A percentile compares a stretch with the other conserved stretches of the same genome.
Evolutionary conservation across 37 sponge, comb jelly and placozoan species (phyloP).

Genomic region (Bolinopsis microptera): DNA sequence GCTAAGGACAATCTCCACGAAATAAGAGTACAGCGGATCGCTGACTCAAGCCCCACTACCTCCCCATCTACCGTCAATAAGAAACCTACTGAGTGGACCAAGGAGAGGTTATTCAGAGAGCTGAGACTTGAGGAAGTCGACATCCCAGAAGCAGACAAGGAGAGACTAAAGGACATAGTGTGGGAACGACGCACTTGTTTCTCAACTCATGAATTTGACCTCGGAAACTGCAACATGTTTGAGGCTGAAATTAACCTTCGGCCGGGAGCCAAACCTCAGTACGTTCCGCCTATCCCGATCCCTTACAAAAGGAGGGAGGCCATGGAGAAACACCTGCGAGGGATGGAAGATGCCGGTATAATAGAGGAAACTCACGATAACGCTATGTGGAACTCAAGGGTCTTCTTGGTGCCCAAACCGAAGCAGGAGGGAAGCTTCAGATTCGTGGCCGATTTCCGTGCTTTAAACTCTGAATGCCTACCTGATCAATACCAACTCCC

Average conservation of each 20-base stretch:
- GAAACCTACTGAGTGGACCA: not conserved
- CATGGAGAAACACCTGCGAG: not conserved
- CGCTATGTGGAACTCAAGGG: not conserved
- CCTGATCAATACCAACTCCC: not conserved
- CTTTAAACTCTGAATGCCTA: not conserved
- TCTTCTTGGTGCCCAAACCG: not conserved
- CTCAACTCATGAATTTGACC: not conserved
- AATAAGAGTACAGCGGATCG: not conserved
- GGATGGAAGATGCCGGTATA: not conserved
- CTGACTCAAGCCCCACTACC: not conserved
- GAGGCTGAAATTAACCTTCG: not conserved
- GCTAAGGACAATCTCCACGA: not conserved
- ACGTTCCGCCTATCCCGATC: not conserved
- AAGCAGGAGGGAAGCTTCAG: not conserved
- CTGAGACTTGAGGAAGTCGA: not conserved
- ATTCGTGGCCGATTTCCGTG: conserved; percentile 1
- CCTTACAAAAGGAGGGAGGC: not conserved
- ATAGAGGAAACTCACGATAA: not conserved
- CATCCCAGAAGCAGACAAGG: not conserved
- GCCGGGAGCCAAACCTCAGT: not conserved
- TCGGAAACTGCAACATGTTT: not conserved
- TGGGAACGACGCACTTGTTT: not conserved
- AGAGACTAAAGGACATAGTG: not conserved
- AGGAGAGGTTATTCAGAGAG: not conserved
- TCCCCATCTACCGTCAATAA: not conserved